A percentile compares a stretch with the other conserved stretches of the same genome.
Evolutionary conservation across 2,888 invertebrate genomes (phyloP).

Genomic region (Leptodirus hochenwartii): DNA sequence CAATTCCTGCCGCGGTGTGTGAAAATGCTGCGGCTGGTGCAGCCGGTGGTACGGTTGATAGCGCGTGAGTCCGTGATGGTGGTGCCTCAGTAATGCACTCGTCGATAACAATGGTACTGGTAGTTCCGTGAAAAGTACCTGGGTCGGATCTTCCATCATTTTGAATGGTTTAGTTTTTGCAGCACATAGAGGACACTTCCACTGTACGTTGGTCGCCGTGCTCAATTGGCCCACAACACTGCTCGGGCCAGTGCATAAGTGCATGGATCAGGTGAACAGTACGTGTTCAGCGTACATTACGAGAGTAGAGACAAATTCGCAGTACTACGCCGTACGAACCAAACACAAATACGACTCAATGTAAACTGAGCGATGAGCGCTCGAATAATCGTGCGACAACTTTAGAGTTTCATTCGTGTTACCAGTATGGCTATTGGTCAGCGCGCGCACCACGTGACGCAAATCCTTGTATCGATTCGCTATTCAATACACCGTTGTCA

Average conservation of each 20-base stretch:
- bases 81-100: constrained; percentile 30
- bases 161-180: constrained; percentile 1
- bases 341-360: too few relatives aligned
- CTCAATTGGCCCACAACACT: constrained; percentile 2
- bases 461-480: constrained; percentile 54
- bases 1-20: constrained; percentile 26
- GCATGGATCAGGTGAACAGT: background rate
- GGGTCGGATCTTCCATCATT: constrained; percentile 34
- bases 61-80: constrained; percentile 27
- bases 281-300: too few relatives aligned
- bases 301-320: too few relatives aligned
- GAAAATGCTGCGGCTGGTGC: constrained; percentile 41
- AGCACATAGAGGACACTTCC: too few relatives aligned
- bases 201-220: too few relatives aligned
- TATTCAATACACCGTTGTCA: constrained; percentile 68
- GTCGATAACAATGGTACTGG: constrained; percentile 35
- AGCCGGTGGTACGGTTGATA: constrained; percentile 45
- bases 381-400: too few relatives aligned
- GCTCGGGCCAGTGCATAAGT: background rate
- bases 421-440: constrained; percentile 24
- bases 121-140: constrained; percentile 37
- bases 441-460: constrained; percentile 37
- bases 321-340: too few relatives aligned
- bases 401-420: constrained; percentile 10
- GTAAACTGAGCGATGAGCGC: too few relatives aligned